Percentiles rank a stretch among this genome's conserved stretches.
Evolutionary conservation across 2,797 vertebrate species (phyloP).

Genomic region (Etheostoma nigrum): DNA sequence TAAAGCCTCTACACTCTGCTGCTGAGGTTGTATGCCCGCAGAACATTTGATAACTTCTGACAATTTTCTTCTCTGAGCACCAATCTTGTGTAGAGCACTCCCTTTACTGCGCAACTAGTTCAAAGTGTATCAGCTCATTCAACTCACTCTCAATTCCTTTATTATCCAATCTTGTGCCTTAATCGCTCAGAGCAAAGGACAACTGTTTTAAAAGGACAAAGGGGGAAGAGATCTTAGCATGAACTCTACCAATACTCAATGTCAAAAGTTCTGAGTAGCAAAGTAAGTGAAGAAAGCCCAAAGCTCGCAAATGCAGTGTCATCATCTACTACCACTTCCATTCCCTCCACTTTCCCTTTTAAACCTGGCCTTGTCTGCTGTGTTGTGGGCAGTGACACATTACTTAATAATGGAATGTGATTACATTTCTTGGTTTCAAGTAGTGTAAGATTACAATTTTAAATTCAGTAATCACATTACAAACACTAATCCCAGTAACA

Average conservation of each 20-base stretch:
- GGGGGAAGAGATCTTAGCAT: conserved; percentile 13
- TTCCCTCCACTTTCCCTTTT: background rate
- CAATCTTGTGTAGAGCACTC: conserved; percentile 66
- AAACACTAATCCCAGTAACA: too few species aligned
- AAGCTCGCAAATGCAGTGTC: background rate
- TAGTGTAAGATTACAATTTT: too few species aligned
- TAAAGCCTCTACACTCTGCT: conserved; percentile 67
- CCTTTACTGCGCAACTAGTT: conserved; percentile 69
- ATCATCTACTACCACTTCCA: background rate
- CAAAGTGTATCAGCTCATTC: conserved; percentile 60
- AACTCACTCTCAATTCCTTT: conserved; percentile 55
- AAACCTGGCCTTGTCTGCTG: background rate
- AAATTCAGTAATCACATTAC: too few species aligned
- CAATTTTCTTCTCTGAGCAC: conserved; percentile 78
- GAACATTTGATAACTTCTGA: conserved; percentile 81
- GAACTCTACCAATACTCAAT: conserved; percentile 11
- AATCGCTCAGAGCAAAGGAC: conserved; percentile 45
- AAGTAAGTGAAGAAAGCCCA: background rate
- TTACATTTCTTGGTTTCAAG: too few species aligned
- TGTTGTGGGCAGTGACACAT: background rate
- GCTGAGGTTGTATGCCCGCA: conserved; percentile 65
- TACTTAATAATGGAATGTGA: background rate
- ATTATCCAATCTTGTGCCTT: conserved; percentile 58
- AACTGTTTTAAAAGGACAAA: conserved; percentile 55
- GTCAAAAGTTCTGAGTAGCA: conserved; percentile 21